phyloP scores from a whole-genome alignment of 53 echinoderm and acorn worm species.

The Antedon mediterranea region DNA sequence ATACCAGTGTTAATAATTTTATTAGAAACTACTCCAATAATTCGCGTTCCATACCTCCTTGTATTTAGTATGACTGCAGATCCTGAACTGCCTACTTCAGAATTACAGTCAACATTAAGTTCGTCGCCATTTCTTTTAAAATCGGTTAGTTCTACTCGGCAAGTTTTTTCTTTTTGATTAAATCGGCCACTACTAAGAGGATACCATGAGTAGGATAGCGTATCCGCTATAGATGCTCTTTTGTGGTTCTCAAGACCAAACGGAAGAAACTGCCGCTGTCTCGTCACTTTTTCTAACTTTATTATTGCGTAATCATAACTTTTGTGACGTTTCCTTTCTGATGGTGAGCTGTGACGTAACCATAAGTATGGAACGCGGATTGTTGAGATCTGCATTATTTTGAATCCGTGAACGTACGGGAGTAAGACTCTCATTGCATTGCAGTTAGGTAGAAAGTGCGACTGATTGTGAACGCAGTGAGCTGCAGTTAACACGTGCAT shows the following conservation, averaged over 20 bases:
- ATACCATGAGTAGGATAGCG: not conserved
- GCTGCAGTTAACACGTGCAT: slow-evolving; percentile 63
- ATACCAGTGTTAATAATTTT: not conserved
- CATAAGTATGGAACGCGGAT: slow-evolving; percentile 16
- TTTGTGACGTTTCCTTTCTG: slow-evolving; percentile 5
- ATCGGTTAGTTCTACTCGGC: slow-evolving; percentile 11
- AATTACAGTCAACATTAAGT: slow-evolving; percentile 11
- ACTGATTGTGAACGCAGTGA: slow-evolving; percentile 63
- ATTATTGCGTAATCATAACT: slow-evolving; percentile 27
- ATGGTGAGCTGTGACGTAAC: slow-evolving; percentile 11
- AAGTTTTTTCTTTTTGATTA: slow-evolving; percentile 7
- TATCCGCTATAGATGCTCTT: not conserved
- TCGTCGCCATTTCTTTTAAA: slow-evolving; percentile 16
- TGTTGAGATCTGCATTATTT: not conserved
- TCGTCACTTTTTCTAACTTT: slow-evolving; percentile 4
- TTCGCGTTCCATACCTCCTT: slow-evolving; percentile 4
- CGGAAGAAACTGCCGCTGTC: not conserved
- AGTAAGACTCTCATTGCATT: slow-evolving; percentile 27
- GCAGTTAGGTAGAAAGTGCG: slow-evolving; percentile 15
- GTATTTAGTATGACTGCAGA: slow-evolving; percentile 21
- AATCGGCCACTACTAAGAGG: not conserved
- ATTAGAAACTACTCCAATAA: slow-evolving; percentile 21
- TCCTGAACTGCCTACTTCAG: slow-evolving; percentile 21
- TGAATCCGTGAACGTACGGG: slow-evolving; percentile 12
- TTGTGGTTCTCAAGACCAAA: not conserved